A percentile compares a stretch with the other conserved stretches of the same genome.
Evolutionary conservation across 2,797 vertebrate genomes (phyloP).

Genomic region (Potorous gilbertii): DNA sequence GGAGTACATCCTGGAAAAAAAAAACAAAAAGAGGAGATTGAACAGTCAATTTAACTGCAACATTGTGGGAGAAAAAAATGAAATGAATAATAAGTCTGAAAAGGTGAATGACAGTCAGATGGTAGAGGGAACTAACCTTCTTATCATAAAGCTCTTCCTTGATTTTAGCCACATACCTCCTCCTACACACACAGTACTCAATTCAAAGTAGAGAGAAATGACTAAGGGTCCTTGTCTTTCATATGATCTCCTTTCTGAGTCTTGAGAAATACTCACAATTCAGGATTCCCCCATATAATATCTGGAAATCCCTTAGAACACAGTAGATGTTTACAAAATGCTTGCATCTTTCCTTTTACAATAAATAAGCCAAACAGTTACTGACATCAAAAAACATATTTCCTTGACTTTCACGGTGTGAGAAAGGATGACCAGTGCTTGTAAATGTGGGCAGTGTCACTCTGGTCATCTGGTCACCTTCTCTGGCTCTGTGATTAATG

Average conservation of each 20-base stretch:
- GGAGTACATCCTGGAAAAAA: not conserved
- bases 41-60: not conserved
- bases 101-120: no score
- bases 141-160: not conserved
- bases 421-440: no score
- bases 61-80: not conserved
- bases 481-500: no score
- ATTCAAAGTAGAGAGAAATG: not conserved
- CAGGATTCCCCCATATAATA: no score
- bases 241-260: not conserved
- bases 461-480: no score
- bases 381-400: no score
- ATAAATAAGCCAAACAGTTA: no score
- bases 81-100: not conserved
- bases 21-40: not conserved
- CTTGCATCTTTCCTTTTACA: no score
- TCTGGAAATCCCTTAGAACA: no score
- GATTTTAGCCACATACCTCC: not conserved
- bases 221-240: not conserved
- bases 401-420: no score
- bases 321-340: no score
- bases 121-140: not conserved
- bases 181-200: not conserved
- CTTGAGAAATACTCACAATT: conserved; percentile 3
- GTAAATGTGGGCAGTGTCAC: no score